phyloP scores from a whole-genome alignment of 2,113 vertebrate species.

The Cervus canadensis region DNA sequence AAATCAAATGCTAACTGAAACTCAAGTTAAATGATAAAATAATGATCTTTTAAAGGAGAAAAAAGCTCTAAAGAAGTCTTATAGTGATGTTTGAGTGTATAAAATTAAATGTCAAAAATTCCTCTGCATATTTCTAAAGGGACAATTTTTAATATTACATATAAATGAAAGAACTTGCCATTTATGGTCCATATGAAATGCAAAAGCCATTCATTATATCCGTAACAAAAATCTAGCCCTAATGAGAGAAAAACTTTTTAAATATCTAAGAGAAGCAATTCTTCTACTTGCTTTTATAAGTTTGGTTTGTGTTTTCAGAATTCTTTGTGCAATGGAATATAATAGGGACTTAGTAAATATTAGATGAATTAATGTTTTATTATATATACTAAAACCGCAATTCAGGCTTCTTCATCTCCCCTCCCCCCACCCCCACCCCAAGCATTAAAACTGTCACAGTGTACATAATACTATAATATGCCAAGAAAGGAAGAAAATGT shows the following conservation, averaged over 20 bases:
- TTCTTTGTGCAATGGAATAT: not conserved
- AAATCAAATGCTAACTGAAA: not conserved
- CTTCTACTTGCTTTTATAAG: not conserved
- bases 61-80: slow-evolving; percentile 13
- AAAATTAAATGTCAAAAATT: slow-evolving; percentile 25
- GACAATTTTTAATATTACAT: slow-evolving; percentile 13
- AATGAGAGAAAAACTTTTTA: not conserved
- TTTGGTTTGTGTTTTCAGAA: not conserved
- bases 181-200: not conserved
- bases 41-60: not conserved
- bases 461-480: not conserved
- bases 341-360: not conserved
- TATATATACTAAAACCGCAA: not conserved
- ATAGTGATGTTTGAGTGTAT: not conserved
- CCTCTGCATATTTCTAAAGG: not conserved
- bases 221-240: not conserved
- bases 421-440: not conserved
- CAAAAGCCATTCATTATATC: not conserved
- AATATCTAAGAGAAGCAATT: not conserved
- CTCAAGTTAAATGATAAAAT: not conserved
- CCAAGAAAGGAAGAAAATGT: not conserved
- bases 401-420: not conserved
- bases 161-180: not conserved
- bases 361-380: not conserved
- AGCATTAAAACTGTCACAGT: not conserved